Conservation (phyloP, 2,113 vertebrate species). For the Zeus faber region DNA sequence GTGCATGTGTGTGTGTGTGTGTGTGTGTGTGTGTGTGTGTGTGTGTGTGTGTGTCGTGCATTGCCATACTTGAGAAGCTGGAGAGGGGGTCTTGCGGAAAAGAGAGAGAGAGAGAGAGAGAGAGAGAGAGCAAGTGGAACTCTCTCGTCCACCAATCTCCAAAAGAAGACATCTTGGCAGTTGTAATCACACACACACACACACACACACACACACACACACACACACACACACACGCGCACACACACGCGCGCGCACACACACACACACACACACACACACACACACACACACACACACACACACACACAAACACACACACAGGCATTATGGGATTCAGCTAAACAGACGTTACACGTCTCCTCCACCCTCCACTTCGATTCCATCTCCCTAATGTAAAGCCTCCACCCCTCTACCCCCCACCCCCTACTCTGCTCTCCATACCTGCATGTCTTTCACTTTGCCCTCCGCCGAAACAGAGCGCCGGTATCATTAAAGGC, state of each 20-base stretch:
- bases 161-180: constrained; percentile 72
- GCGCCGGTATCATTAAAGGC: constrained; percentile 87
- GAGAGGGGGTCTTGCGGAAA: constrained; percentile 38
- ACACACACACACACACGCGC: constrained; percentile 1
- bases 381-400: constrained; percentile 83
- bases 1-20: constrained; percentile 3
- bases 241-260: no score
- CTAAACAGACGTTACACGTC: constrained; percentile 64
- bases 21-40: constrained; percentile 20
- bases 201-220: constrained; percentile 50
- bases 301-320: no score
- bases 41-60: constrained; percentile 21
- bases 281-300: no score
- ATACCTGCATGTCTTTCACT: constrained; percentile 87
- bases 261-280: no score
- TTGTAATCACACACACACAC: constrained; percentile 80
- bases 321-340: no score
- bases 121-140: constrained; percentile 23
- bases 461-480: constrained; percentile 78
- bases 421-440: constrained; percentile 80
- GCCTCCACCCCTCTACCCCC: constrained; percentile 72
- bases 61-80: constrained; percentile 54
- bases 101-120: constrained; percentile 18
- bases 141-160: constrained; percentile 26
- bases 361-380: constrained; percentile 38